phyloP scores from a whole-genome alignment of 1,140 invertebrate species.

The Calephelis nemesis region DNA sequence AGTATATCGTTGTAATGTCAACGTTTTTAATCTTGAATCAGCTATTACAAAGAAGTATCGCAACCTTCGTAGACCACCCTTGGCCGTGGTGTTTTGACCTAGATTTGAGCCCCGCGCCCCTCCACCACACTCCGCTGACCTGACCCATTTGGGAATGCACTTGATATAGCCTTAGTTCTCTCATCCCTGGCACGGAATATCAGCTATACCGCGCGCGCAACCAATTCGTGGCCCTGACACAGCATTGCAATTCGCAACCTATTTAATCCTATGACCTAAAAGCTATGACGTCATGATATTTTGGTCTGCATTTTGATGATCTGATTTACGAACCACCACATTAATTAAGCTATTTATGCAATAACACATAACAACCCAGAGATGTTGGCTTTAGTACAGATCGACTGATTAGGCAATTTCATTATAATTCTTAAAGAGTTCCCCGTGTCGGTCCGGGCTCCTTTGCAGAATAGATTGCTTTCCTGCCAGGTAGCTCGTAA shows the following conservation, averaged over 20 bases:
- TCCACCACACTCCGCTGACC: slow-evolving; percentile 49
- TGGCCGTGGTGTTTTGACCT: slow-evolving; percentile 73
- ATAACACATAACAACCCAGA: background rate
- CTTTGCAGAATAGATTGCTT: no score
- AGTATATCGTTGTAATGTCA: background rate
- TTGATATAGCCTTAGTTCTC: slow-evolving; percentile 49
- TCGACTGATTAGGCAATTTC: no score
- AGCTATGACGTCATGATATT: slow-evolving; percentile 22
- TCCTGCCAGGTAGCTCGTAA: no score
- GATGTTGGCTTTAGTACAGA: no score
- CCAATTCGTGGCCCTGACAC: slow-evolving; percentile 50
- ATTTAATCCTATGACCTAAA: slow-evolving; percentile 33
- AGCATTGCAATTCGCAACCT: slow-evolving; percentile 35
- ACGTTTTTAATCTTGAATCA: slow-evolving; percentile 7
- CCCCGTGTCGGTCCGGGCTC: no score
- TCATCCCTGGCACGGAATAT: slow-evolving; percentile 37
- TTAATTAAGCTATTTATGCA: background rate
- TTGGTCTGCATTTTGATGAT: background rate
- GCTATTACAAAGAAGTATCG: slow-evolving; percentile 51
- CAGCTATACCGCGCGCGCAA: slow-evolving; percentile 43
- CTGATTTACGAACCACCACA: background rate
- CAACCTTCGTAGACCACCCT: slow-evolving; percentile 74
- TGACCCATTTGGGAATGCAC: slow-evolving; percentile 71
- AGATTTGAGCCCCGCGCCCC: slow-evolving; percentile 43
- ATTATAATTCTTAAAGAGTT: no score